phyloP scores from a whole-genome alignment of 2,797 vertebrate genomes.

The Ciconia nigra region DNA sequence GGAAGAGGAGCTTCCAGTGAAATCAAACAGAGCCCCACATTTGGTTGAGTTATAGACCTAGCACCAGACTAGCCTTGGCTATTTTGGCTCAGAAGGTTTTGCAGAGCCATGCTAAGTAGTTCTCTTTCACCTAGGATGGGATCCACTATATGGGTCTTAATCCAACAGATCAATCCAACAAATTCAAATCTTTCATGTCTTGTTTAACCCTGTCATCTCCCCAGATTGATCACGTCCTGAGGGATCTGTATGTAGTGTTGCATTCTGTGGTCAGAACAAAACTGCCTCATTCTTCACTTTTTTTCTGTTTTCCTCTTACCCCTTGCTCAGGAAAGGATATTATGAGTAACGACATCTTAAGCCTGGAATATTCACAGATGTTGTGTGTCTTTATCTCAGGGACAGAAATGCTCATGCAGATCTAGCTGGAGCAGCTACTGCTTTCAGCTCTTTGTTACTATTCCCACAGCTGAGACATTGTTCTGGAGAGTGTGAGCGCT shows the following conservation, averaged over 20 bases:
- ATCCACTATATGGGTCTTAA: not conserved
- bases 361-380: not conserved
- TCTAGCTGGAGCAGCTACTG: not conserved
- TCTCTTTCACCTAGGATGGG: not conserved
- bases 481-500: not conserved
- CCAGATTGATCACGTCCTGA: not conserved
- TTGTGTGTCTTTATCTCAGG: fast-evolving
- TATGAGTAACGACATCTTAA: not conserved
- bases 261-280: not conserved
- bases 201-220: not conserved
- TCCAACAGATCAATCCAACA: not conserved
- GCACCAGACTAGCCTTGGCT: not conserved
- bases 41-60: not conserved
- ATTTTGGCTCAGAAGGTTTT: not conserved
- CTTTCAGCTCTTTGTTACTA: not conserved
- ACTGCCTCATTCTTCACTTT: not conserved
- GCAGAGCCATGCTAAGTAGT: not conserved
- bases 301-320: not conserved
- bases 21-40: not conserved
- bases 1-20: not conserved
- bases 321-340: not conserved
- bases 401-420: not conserved
- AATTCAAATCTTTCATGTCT: not conserved
- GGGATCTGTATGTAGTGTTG: not conserved
- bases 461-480: not conserved